phyloP scores from a whole-genome alignment of 2,888 invertebrate genomes.

The Erpobdella octoculata region DNA sequence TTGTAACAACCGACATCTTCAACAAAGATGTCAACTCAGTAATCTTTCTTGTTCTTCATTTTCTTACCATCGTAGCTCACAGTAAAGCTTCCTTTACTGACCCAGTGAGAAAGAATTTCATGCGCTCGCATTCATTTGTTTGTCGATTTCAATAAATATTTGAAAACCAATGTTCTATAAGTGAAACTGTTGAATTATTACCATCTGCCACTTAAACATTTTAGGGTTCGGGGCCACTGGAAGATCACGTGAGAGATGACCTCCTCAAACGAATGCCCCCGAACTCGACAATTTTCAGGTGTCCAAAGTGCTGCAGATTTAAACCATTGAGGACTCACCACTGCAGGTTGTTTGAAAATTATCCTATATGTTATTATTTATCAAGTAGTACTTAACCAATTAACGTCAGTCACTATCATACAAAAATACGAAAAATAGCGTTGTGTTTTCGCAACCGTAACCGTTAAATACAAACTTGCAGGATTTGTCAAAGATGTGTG shows the following conservation, averaged over 20 bases:
- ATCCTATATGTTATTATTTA: neutral
- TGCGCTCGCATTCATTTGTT: no score
- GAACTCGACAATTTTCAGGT: slow-evolving; percentile 15
- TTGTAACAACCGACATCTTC: neutral
- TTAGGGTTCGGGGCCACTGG: neutral
- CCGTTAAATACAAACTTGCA: no score
- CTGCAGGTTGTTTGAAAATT: slow-evolving; percentile 14
- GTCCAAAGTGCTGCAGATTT: slow-evolving; percentile 8
- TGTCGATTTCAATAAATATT: no score
- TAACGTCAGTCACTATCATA: no score
- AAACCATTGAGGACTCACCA: slow-evolving; percentile 22
- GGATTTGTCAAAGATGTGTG: slow-evolving; percentile 12
- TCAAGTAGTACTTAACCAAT: neutral
- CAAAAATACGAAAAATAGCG: no score
- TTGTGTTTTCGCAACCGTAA: no score
- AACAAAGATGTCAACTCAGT: neutral
- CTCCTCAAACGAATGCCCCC: no score
- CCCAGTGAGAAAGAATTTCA: no score
- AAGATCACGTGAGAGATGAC: neutral
- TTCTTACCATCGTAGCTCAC: neutral
- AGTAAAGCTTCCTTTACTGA: neutral
- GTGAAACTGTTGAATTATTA: neutral
- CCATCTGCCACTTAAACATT: neutral
- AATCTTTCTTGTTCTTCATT: neutral
- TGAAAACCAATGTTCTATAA: neutral